Evolutionary conservation across 2,113 vertebrate species (phyloP).

Genomic region (Cardinalis cardinalis): DNA sequence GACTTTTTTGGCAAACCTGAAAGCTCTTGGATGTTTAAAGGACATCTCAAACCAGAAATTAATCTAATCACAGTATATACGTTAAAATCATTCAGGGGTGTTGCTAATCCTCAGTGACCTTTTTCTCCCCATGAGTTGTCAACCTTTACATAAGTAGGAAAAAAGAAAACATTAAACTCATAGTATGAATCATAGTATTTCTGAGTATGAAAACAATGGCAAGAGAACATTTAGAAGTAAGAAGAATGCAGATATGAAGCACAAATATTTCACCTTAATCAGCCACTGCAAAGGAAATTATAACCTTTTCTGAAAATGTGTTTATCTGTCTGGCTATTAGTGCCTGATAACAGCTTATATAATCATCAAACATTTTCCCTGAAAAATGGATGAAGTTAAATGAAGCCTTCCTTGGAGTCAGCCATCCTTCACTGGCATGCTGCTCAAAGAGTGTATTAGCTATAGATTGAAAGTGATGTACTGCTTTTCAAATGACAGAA

Average conservation of each 20-base stretch:
- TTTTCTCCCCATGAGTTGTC: not conserved
- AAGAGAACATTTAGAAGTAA: slow-evolving; percentile 22
- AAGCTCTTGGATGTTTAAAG: not conserved
- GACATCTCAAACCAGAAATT: not conserved
- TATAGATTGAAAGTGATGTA: slow-evolving; percentile 35
- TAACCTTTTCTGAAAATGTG: slow-evolving; percentile 35
- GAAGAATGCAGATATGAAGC: slow-evolving; percentile 10
- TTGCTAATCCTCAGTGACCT: not conserved
- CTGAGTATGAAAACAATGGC: not conserved
- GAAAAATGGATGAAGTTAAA: slow-evolving; percentile 58
- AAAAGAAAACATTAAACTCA: not conserved
- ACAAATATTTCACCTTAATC: not conserved
- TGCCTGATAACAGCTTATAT: slow-evolving; percentile 32
- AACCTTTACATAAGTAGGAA: not conserved
- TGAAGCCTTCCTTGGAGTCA: slow-evolving; percentile 24
- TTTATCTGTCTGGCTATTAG: slow-evolving; percentile 52
- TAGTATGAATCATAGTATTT: slow-evolving; percentile 5
- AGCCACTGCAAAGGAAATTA: slow-evolving; percentile 30
- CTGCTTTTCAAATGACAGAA: not conserved
- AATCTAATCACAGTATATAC: not conserved
- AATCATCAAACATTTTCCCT: slow-evolving; percentile 27
- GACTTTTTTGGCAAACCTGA: not conserved
- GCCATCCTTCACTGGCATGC: slow-evolving; percentile 30
- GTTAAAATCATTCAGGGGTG: not conserved
- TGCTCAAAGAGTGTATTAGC: slow-evolving; percentile 9